Evolutionary conservation across 2,797 vertebrate genomes (phyloP).

Genomic region (Mus minutoides): DNA sequence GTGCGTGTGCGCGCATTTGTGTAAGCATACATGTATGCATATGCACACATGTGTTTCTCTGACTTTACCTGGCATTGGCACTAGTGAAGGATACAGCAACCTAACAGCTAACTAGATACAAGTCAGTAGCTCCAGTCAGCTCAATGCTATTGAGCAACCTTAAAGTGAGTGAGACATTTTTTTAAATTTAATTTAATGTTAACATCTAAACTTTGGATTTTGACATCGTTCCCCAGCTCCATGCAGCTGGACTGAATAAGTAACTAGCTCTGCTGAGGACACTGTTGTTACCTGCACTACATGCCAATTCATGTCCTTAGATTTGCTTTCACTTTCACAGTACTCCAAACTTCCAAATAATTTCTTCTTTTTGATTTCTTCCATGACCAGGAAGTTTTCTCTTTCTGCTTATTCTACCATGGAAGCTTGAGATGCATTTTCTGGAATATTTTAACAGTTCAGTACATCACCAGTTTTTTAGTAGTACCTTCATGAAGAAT

Average conservation of each 20-base stretch:
- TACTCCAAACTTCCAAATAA: constrained; percentile 31
- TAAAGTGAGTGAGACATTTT: background rate
- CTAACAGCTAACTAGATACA: background rate
- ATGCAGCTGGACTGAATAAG: constrained; percentile 8
- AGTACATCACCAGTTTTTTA: constrained; percentile 22
- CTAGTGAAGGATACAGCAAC: background rate
- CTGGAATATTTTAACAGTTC: constrained; percentile 71
- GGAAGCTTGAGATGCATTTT: constrained; percentile 59
- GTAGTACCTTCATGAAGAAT: background rate
- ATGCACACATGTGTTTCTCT: background rate
- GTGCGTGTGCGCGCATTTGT: no score
- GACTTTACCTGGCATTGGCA: background rate
- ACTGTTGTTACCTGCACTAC: background rate
- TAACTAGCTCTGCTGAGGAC: background rate
- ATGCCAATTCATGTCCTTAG: background rate
- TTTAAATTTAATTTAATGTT: constrained; percentile 41
- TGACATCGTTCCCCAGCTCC: background rate
- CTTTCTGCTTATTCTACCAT: background rate
- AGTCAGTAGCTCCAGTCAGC: background rate
- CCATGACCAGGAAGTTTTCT: constrained; percentile 65
- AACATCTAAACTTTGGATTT: background rate
- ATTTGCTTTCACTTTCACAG: background rate
- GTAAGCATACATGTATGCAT: background rate
- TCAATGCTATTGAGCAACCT: background rate
- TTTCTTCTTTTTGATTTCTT: constrained; percentile 60